Conservation (phyloP, 2,888 invertebrate genomes). For the Cerastis leucographa region DNA sequence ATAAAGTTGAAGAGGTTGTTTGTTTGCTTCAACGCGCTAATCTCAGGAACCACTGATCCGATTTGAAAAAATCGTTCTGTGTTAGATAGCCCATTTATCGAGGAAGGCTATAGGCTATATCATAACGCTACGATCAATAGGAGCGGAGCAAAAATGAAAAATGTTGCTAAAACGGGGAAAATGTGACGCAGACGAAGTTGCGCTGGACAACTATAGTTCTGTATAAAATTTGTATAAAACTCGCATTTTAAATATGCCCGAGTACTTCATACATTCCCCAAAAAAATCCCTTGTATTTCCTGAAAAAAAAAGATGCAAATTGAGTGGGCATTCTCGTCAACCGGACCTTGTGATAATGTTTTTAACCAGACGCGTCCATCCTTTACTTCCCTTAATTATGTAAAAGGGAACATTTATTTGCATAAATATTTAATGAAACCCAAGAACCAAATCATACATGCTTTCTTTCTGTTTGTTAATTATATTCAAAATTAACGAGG, state of each 20-base stretch:
- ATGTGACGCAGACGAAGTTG: too few relatives aligned
- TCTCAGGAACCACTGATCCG: too few relatives aligned
- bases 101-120: too few relatives aligned
- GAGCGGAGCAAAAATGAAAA: too few relatives aligned
- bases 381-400: slow-evolving; percentile 49
- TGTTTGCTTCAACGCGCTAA: too few relatives aligned
- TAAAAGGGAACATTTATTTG: slow-evolving; percentile 57
- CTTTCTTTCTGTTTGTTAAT: slow-evolving; percentile 13
- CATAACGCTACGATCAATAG: too few relatives aligned
- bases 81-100: too few relatives aligned
- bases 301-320: slow-evolving; percentile 44
- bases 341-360: slow-evolving; percentile 46
- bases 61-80: too few relatives aligned
- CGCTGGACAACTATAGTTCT: too few relatives aligned
- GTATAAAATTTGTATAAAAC: background rate
- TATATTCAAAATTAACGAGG: slow-evolving; percentile 2
- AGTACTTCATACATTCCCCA: background rate
- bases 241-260: background rate
- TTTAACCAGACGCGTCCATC: slow-evolving; percentile 46
- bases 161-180: too few relatives aligned
- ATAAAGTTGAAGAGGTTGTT: too few relatives aligned
- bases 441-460: slow-evolving; percentile 32
- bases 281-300: background rate
- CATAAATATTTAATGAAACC: slow-evolving; percentile 56
- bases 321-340: slow-evolving; percentile 24